These are phyloP conservation scores for Buceros bicornis DNA, from an alignment of 2,797 vertebrate genomes.

Conservation along the genomic window DNA sequence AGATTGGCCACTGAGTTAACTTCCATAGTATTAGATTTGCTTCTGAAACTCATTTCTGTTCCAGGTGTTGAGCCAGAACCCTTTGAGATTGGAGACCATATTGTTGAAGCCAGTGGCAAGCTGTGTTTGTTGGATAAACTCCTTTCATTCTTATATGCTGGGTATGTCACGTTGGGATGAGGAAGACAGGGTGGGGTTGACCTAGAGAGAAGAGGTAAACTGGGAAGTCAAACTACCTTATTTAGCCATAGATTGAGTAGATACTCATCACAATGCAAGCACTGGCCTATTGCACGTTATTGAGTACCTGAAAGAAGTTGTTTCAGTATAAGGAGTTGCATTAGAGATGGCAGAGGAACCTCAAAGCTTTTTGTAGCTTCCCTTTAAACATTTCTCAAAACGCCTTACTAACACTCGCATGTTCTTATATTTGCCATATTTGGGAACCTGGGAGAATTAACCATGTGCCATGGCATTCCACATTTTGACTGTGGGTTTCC, in stretches of 20 bases:
- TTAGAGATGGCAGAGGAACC: neutral
- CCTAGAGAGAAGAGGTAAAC: neutral
- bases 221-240: neutral
- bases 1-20: neutral
- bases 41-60: conserved; percentile 28
- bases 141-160: conserved; percentile 83
- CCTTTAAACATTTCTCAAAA: neutral
- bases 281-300: neutral
- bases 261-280: neutral
- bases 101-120: conserved; percentile 93
- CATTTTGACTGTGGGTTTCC: neutral
- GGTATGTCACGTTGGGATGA: conserved; percentile 74
- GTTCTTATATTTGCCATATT: neutral
- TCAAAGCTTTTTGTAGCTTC: neutral
- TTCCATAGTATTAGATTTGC: neutral
- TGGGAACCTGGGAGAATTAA: neutral
- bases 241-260: neutral
- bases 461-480: neutral
- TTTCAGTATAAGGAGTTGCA: neutral
- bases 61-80: conserved; percentile 95
- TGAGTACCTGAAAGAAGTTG: neutral
- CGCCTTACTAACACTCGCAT: neutral
- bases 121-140: conserved; percentile 89
- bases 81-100: conserved; percentile 93
- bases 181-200: neutral